These are phyloP conservation scores for Sebastolobus altivelis DNA, from an alignment of 2,797 vertebrate species.

Conservation along the genomic window DNA sequence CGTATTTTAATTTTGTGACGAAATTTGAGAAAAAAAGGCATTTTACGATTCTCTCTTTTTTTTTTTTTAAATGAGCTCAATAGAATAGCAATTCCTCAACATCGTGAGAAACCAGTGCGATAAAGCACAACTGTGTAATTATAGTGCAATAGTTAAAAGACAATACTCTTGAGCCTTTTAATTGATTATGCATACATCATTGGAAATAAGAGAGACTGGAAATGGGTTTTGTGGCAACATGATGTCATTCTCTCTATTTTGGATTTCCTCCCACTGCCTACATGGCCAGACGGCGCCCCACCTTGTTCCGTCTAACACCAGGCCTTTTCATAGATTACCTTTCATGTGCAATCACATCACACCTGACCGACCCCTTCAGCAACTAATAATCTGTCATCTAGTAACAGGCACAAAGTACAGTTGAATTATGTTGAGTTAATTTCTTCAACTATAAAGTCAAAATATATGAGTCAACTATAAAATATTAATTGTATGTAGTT, in stretches of 20 bases:
- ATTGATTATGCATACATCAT: neutral
- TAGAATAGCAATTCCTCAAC: neutral
- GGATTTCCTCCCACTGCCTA: conserved; percentile 23
- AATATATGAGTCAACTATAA: neutral
- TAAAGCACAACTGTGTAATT: neutral
- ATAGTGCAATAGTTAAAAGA: neutral
- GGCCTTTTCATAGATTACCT: conserved; percentile 62
- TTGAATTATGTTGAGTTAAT: neutral
- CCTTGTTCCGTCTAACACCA: conserved; percentile 43
- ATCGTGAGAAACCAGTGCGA: neutral
- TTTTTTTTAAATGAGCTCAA: neutral
- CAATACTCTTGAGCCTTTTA: neutral
- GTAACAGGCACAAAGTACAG: neutral
- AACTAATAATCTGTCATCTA: neutral
- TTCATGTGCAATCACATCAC: conserved; percentile 58
- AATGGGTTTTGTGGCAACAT: neutral
- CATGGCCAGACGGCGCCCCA: conserved; percentile 31
- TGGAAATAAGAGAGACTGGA: neutral
- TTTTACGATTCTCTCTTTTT: neutral
- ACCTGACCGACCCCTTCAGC: conserved; percentile 31
- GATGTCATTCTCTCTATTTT: conserved; percentile 32
- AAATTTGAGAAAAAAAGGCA: neutral
- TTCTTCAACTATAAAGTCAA: neutral
- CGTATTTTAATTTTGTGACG: neutral
- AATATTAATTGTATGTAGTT: neutral